A percentile compares a stretch with the other conserved stretches of the same genome.
phyloP scores from a whole-genome alignment of 2,888 invertebrate genomes.

The Pristionchus entomophagus region DNA sequence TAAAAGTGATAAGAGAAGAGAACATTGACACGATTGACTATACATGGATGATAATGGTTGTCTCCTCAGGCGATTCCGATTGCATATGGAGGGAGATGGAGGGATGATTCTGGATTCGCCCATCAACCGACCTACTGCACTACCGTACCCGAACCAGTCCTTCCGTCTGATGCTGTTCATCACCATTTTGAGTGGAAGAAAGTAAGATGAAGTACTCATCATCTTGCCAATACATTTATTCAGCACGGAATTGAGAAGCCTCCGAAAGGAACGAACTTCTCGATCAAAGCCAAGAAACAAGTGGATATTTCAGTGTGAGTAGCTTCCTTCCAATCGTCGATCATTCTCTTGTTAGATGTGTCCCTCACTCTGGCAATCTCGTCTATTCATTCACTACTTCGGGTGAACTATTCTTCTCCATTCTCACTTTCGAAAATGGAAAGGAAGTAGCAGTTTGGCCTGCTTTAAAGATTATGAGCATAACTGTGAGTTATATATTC shows the following conservation, averaged over 20 bases:
- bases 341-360: too few relatives aligned
- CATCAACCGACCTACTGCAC: conserved; percentile 61
- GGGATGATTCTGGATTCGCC: conserved; percentile 67
- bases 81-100: conserved; percentile 66
- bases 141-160: conserved; percentile 50
- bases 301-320: conserved; percentile 28
- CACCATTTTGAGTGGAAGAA: conserved; percentile 10
- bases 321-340: too few relatives aligned
- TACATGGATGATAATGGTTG: background rate
- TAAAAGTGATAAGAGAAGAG: too few relatives aligned
- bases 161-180: background rate
- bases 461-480: background rate
- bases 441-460: conserved; percentile 68
- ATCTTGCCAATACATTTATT: background rate
- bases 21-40: too few relatives aligned
- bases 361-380: background rate
- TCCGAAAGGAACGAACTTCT: background rate
- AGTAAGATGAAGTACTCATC: background rate
- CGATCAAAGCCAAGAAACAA: conserved; percentile 32
- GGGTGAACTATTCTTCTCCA: conserved; percentile 71
- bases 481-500: background rate
- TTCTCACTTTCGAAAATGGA: conserved; percentile 58
- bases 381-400: conserved; percentile 60
- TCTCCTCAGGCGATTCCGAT: conserved; percentile 62
- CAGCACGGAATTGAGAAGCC: conserved; percentile 17